A percentile compares a stretch with the other conserved stretches of the same genome.
Evolutionary conservation across 2,797 vertebrate genomes (phyloP).

Genomic region (Gorsachius magnificus): DNA sequence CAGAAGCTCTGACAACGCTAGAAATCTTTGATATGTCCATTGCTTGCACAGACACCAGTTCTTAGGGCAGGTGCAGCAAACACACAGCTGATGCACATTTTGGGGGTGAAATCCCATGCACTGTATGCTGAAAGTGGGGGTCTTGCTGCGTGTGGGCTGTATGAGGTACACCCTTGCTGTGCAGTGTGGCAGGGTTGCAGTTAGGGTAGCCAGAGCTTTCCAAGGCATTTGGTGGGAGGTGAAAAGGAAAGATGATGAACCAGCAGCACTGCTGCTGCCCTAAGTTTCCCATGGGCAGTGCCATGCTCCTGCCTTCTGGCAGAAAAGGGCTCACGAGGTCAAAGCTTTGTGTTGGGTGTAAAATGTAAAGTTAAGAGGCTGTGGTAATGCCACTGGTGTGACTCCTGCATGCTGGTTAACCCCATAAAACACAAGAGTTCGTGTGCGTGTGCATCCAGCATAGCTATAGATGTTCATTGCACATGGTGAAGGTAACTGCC

Average conservation of each 20-base stretch:
- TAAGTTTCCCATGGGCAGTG: accelerated
- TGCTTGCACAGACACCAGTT: neutral
- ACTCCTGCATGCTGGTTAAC: accelerated
- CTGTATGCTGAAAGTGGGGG: neutral
- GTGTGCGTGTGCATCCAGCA: accelerated
- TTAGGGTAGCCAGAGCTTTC: neutral
- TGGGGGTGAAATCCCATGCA: neutral
- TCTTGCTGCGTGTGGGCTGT: accelerated
- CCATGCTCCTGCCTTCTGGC: neutral
- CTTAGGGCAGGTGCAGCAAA: neutral
- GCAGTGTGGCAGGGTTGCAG: neutral
- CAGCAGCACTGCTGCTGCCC: neutral
- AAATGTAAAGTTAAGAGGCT: neutral
- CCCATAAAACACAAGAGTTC: neutral
- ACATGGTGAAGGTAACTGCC: neutral
- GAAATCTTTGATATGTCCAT: neutral
- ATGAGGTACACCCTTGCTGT: accelerated
- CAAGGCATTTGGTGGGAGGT: neutral
- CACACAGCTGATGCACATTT: neutral
- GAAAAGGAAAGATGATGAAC: neutral
- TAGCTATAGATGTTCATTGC: accelerated
- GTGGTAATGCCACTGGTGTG: neutral
- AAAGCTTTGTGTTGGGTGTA: neutral
- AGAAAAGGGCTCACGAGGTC: neutral
- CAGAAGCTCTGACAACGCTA: neutral